These are phyloP conservation scores for Teleogryllus oceanicus DNA, from an alignment of 2,888 invertebrate genomes.

Conservation along the genomic window DNA sequence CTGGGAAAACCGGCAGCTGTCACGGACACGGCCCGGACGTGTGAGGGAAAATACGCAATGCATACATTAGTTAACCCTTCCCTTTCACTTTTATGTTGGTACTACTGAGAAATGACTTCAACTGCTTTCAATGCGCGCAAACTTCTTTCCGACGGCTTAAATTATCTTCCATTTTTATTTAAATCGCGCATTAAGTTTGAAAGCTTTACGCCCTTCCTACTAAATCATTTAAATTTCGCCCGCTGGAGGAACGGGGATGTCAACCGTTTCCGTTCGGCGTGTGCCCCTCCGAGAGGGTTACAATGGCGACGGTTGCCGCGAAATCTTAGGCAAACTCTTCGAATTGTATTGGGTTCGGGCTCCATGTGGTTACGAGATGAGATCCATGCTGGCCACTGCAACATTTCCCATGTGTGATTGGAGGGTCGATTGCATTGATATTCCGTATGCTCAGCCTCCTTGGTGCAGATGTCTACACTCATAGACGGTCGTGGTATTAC, in stretches of 20 bases:
- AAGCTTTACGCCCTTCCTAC: constrained; percentile 7
- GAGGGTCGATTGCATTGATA: too few relatives aligned
- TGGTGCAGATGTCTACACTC: too few relatives aligned
- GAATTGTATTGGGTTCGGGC: too few relatives aligned
- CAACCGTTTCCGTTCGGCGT: not conserved
- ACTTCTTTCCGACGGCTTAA: constrained; percentile 10
- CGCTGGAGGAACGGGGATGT: constrained; percentile 18
- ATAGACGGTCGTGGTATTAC: too few relatives aligned
- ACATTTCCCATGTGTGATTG: too few relatives aligned
- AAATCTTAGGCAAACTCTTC: too few relatives aligned
- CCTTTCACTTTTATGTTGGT: constrained; percentile 18
- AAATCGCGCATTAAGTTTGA: constrained; percentile 18
- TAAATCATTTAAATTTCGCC: constrained; percentile 12
- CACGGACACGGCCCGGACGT: constrained; percentile 7
- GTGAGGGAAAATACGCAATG: constrained; percentile 5
- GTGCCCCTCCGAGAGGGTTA: too few relatives aligned
- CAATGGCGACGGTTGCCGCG: too few relatives aligned
- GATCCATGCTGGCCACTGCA: too few relatives aligned
- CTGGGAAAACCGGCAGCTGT: constrained; percentile 1
- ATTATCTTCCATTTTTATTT: constrained; percentile 18
- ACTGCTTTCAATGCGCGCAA: constrained; percentile 3
- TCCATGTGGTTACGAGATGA: too few relatives aligned
- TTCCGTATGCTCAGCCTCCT: too few relatives aligned
- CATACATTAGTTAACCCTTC: constrained; percentile 18
- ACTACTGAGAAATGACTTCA: not conserved